A percentile compares a stretch with the other conserved stretches of the same genome.
phyloP scores from a whole-genome alignment of 1,140 invertebrate species.

The Nomia melanderi region DNA sequence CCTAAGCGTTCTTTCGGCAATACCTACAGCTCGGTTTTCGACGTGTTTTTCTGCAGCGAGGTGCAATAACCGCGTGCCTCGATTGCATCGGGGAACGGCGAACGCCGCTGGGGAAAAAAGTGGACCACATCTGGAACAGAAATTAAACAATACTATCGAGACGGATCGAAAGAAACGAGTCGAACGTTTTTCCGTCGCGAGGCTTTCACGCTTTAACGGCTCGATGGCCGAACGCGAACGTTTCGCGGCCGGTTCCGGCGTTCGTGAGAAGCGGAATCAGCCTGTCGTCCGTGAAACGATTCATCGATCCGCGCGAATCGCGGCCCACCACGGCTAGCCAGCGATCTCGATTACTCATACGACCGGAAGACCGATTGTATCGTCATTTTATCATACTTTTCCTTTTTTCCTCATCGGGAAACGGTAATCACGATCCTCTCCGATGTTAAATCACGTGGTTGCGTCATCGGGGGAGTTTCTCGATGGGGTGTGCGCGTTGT shows the following conservation, averaged over 20 bases:
- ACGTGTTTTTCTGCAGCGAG: too few relatives aligned
- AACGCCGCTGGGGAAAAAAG: too few relatives aligned
- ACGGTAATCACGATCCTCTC: background rate
- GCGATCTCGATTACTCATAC: constrained; percentile 24
- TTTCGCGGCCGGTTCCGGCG: background rate
- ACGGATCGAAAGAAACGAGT: background rate
- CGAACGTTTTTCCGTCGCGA: background rate
- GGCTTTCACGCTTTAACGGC: background rate
- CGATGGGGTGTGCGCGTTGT: background rate
- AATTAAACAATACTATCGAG: background rate
- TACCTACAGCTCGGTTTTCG: background rate
- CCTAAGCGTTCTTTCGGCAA: background rate
- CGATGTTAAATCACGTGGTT: constrained; percentile 12
- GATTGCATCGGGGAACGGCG: background rate
- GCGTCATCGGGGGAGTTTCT: background rate
- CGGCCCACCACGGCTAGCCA: background rate
- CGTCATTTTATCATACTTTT: constrained; percentile 28
- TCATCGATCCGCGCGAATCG: constrained; percentile 22
- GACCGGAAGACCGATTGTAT: constrained; percentile 19
- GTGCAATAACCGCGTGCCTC: background rate
- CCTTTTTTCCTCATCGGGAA: background rate
- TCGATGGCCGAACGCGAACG: background rate
- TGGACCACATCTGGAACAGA: background rate
- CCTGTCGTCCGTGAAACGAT: constrained; percentile 1
- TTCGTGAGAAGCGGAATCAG: background rate